These are phyloP conservation scores for Cremastinae sp. DNA, from an alignment of 2,888 invertebrate genomes.

Conservation along the genomic window DNA sequence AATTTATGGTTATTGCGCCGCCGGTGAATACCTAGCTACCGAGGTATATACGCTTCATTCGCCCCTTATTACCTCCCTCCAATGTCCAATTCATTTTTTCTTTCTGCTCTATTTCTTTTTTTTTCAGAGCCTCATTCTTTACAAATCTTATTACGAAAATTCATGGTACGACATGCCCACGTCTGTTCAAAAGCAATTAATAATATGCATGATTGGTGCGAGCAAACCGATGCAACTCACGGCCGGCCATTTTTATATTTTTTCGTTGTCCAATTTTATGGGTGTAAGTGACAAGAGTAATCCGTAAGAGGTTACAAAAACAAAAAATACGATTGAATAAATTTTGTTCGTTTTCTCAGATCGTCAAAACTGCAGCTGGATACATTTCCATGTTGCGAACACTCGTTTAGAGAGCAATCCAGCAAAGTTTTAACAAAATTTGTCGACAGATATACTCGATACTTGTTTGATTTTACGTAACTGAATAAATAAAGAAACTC, in stretches of 20 bases:
- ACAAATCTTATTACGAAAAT: conserved; percentile 39
- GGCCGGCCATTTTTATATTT: conserved; percentile 56
- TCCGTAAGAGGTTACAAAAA: too few species aligned
- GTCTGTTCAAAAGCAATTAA: conserved; percentile 41
- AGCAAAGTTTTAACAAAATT: too few species aligned
- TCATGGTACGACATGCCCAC: conserved; percentile 36
- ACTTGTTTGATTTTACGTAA: too few species aligned
- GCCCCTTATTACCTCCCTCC: background rate
- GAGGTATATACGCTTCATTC: conserved; percentile 53
- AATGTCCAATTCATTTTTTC: background rate
- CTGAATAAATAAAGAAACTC: too few species aligned
- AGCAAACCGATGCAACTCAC: conserved; percentile 50
- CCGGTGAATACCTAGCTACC: conserved; percentile 61
- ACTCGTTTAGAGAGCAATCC: too few species aligned
- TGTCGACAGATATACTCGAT: too few species aligned
- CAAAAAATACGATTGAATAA: too few species aligned
- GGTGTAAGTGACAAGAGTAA: conserved; percentile 35
- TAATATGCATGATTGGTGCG: conserved; percentile 39
- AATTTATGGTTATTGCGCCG: conserved; percentile 60
- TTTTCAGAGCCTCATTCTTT: conserved; percentile 47
- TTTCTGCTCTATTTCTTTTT: background rate
- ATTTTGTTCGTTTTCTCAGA: too few species aligned
- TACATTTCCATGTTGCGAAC: too few species aligned
- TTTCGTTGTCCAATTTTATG: conserved; percentile 42
- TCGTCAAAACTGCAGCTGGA: too few species aligned